Base-by-base conservation (phyloP, 2,113 vertebrate genomes). In the Saiga tatarica region DNA sequence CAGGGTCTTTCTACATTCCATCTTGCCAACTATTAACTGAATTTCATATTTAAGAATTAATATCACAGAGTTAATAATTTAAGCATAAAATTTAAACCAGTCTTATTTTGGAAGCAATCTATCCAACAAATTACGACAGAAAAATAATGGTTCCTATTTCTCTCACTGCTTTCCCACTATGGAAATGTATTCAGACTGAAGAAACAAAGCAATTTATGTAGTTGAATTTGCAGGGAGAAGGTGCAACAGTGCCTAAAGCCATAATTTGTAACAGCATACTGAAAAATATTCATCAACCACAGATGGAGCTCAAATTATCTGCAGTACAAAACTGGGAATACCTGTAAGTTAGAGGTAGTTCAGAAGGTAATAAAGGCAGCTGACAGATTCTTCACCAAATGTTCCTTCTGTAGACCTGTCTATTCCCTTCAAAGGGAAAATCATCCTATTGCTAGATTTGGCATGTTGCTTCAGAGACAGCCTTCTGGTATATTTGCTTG, bases 211-310 rank as follows among this genome's bases (percentile, higher is more conserved):
- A 82, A 85, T 83, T 96, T 94, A 82, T 74, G 23, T n/a, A 42
- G 85, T 39, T 95, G 39, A 93, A 62, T 91, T 91, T 92, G 14
- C 59, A 95, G 19, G 16, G 39, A 92, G 71, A 76, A n/a, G 23
- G 23, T 52, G 21, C 13, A 85, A 30, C 10, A 60, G 21, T 74
- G 85, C 85, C 83, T 84, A 62, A 89, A 94, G 81, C 30, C 67
- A 84, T 97, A 91, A 95, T 95, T 97, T 78, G 82, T 97, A 97
- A 97, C 36, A 82, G 92, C 88, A 25, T 59, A 93, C 74, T 97
- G 93, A 97, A 97, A 92, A 96, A 78, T 95, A 92, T 97, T 97
- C 95, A 97, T 95, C 94, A 83, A 7, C 85, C 83, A 94, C 98
- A 97, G 94, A 97, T 91, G 96, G 97, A 82, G 71, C 78, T 94